phyloP scores from a whole-genome alignment of 2,797 vertebrate genomes.

The Cirrhinus mrigala region DNA sequence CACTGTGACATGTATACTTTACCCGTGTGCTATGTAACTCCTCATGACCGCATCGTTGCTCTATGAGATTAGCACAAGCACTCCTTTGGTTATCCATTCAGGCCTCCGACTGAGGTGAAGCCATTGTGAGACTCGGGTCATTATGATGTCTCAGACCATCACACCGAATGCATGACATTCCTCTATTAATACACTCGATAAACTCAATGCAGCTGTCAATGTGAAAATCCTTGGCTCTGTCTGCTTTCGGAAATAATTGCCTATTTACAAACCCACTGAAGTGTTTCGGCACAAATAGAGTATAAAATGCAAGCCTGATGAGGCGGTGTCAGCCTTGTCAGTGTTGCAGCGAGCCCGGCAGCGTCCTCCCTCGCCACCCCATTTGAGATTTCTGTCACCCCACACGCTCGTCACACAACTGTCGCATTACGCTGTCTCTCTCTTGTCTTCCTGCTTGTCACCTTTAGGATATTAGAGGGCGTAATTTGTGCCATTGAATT shows the following conservation, averaged over 20 bases:
- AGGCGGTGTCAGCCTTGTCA: slow-evolving; percentile 59
- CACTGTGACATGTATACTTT: neutral
- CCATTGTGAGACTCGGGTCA: slow-evolving; percentile 26
- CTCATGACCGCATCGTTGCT: neutral
- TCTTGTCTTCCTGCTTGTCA: slow-evolving; percentile 33
- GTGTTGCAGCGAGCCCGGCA: slow-evolving; percentile 34
- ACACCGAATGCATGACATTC: slow-evolving; percentile 44
- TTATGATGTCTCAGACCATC: slow-evolving; percentile 29
- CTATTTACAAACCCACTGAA: slow-evolving; percentile 64
- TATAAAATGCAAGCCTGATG: slow-evolving; percentile 61
- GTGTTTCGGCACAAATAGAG: slow-evolving; percentile 65
- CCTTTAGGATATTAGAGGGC: slow-evolving; percentile 23
- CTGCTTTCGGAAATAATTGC: slow-evolving; percentile 64
- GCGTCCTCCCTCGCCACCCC: slow-evolving; percentile 27
- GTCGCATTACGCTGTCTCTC: slow-evolving; percentile 32
- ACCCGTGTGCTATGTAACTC: slow-evolving; percentile 8
- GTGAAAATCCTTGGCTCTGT: slow-evolving; percentile 59
- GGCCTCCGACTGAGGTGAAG: slow-evolving; percentile 29
- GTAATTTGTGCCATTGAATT: slow-evolving; percentile 31
- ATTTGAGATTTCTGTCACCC: slow-evolving; percentile 47
- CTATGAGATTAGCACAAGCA: slow-evolving; percentile 25
- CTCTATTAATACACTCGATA: slow-evolving; percentile 48
- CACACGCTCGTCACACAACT: slow-evolving; percentile 4
- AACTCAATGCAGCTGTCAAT: slow-evolving; percentile 62
- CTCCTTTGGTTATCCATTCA: slow-evolving; percentile 23